phyloP scores from a whole-genome alignment of 2,797 vertebrate species.

The Xenopus petersii region DNA sequence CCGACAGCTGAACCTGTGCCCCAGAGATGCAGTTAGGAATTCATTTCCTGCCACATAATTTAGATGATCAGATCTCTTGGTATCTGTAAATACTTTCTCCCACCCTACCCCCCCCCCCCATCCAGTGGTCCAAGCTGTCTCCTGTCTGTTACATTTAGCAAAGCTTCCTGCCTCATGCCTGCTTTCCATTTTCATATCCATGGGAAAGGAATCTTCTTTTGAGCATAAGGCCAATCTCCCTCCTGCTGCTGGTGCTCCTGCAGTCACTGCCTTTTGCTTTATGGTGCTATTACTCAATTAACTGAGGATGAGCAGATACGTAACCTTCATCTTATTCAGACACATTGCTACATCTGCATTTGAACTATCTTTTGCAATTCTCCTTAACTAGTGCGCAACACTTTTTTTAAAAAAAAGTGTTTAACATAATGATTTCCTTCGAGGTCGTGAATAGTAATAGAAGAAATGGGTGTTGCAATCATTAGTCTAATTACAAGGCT shows the following conservation, averaged over 20 bases:
- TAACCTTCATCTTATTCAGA: constrained; percentile 48
- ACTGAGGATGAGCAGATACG: constrained; percentile 45
- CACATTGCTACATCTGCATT: constrained; percentile 40
- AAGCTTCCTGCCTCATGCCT: constrained; percentile 63
- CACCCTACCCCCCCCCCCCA: constrained; percentile 52
- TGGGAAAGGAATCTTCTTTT: constrained; percentile 66
- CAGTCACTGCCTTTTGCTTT: constrained; percentile 30
- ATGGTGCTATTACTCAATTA: constrained; percentile 45
- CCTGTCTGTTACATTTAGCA: constrained; percentile 48
- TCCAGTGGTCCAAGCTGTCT: constrained; percentile 50
- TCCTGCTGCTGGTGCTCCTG: constrained; percentile 15
- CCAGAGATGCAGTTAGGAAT: constrained; percentile 62
- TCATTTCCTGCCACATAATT: constrained; percentile 71
- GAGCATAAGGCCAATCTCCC: constrained; percentile 36
- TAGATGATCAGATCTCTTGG: constrained; percentile 59
- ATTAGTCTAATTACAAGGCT: constrained; percentile 55
- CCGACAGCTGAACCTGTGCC: constrained; percentile 25
- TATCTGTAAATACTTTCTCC: constrained; percentile 52
- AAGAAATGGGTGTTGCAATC: constrained; percentile 45
- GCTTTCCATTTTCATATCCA: constrained; percentile 71
- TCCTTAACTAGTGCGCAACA: constrained; percentile 29
- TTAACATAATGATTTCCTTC: constrained; percentile 57
- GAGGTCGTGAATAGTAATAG: constrained; percentile 41
- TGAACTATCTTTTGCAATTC: constrained; percentile 48
- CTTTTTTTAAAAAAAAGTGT: constrained; percentile 62